phyloP scores from a whole-genome alignment of 2,797 vertebrate species.

The Anolis apletophallus region DNA sequence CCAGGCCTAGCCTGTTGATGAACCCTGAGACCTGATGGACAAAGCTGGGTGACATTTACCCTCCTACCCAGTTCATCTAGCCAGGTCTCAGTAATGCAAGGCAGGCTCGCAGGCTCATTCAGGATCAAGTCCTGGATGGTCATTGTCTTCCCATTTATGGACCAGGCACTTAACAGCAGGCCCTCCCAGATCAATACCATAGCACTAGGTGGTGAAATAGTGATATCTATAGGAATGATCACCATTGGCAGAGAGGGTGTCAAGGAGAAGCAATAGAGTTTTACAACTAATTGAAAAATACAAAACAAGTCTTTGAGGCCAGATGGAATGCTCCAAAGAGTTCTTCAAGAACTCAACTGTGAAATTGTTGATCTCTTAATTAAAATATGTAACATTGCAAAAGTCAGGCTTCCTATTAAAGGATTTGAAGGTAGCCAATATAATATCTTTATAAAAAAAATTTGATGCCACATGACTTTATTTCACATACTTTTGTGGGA shows the following conservation, averaged over 20 bases:
- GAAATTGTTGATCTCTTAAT: slow-evolving; percentile 34
- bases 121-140: no score
- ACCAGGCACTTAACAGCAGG: no score
- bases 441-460: not conserved
- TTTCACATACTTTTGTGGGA: no score
- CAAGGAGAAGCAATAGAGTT: not conserved
- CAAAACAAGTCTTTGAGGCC: not conserved
- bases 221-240: not conserved
- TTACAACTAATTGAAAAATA: slow-evolving; percentile 11
- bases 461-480: no score
- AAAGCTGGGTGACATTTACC: no score
- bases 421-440: not conserved
- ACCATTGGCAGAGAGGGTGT: not conserved
- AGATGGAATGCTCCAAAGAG: slow-evolving; percentile 9
- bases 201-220: not conserved
- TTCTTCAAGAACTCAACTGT: slow-evolving; percentile 19
- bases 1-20: no score
- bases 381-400: slow-evolving; percentile 21
- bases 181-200: no score
- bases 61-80: no score
- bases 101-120: no score
- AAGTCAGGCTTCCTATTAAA: slow-evolving; percentile 24
- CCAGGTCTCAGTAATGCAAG: no score
- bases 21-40: no score
- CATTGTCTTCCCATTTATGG: no score